phyloP scores from a whole-genome alignment of 2,113 vertebrate species.

The Anoplopoma fimbria region DNA sequence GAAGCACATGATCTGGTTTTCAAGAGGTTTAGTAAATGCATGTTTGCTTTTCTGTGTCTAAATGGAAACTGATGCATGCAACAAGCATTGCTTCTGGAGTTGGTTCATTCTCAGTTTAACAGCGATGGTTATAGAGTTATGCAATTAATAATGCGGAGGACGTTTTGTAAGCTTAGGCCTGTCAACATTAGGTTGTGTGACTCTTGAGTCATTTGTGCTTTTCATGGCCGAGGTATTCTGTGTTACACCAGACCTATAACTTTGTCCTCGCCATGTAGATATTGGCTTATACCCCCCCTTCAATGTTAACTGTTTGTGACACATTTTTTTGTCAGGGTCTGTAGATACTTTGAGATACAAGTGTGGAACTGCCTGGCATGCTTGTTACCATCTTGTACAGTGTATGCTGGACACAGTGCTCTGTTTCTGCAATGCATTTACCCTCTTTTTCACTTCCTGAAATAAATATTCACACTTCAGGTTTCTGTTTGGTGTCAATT shows the following conservation, averaged over 20 bases:
- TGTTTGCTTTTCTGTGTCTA: slow-evolving; percentile 23
- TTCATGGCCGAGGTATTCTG: slow-evolving; percentile 5
- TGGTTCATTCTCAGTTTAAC: neutral
- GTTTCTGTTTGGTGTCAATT: neutral
- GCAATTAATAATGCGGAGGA: neutral
- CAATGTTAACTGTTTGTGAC: slow-evolving; percentile 43
- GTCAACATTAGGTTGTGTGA: neutral
- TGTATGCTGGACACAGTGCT: slow-evolving; percentile 66
- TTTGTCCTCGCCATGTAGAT: neutral
- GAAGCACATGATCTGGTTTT: slow-evolving; percentile 2
- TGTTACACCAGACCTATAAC: neutral
- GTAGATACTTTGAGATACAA: slow-evolving; percentile 43
- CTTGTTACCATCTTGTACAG: slow-evolving; percentile 69
- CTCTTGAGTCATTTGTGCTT: slow-evolving; percentile 2
- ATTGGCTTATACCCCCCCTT: slow-evolving; percentile 15
- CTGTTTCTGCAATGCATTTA: slow-evolving; percentile 68
- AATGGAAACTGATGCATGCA: slow-evolving; percentile 38
- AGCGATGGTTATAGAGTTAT: neutral
- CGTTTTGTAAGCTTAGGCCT: neutral
- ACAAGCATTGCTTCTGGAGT: slow-evolving; percentile 18
- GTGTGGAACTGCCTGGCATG: slow-evolving; percentile 57
- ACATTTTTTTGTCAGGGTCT: slow-evolving; percentile 34
- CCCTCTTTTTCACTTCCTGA: slow-evolving; percentile 71
- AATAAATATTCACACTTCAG: slow-evolving; percentile 67
- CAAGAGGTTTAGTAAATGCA: slow-evolving; percentile 12